A percentile compares a stretch with the other conserved stretches of the same genome.
phyloP scores from a whole-genome alignment of 2,113 vertebrate genomes.

The Pao palembangensis region DNA sequence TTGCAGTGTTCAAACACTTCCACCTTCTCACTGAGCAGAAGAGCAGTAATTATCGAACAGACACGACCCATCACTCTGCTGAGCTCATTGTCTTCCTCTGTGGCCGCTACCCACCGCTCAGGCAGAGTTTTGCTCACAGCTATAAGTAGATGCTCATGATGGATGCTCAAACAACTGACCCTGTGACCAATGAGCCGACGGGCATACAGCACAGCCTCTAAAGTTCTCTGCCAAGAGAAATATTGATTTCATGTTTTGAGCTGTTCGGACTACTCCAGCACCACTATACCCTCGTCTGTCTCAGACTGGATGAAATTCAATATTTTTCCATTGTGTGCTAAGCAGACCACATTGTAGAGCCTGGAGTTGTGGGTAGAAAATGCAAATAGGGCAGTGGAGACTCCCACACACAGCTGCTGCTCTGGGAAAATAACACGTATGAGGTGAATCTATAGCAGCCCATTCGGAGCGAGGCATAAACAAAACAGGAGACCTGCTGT shows the following conservation, averaged over 20 bases:
- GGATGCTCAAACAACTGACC: conserved; percentile 71
- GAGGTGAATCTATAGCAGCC: conserved; percentile 40
- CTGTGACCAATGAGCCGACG: conserved; percentile 60
- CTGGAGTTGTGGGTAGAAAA: conserved; percentile 53
- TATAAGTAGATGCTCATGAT: conserved; percentile 59
- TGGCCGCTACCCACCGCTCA: conserved; percentile 29
- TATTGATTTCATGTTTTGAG: conserved; percentile 75
- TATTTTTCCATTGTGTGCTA: conserved; percentile 60
- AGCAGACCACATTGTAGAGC: conserved; percentile 59
- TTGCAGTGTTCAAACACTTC: conserved; percentile 28
- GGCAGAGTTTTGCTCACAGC: conserved; percentile 48
- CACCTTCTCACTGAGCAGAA: conserved; percentile 26
- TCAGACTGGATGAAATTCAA: conserved; percentile 65
- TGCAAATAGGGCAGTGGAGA: conserved; percentile 42
- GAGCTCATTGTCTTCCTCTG: conserved; percentile 49
- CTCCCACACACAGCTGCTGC: conserved; percentile 63
- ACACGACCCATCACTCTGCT: conserved; percentile 39
- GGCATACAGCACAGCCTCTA: conserved; percentile 65
- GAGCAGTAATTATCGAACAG: conserved; percentile 58
- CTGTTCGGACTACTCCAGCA: conserved; percentile 44
- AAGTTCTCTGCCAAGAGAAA: conserved; percentile 72
- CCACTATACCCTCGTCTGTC: conserved; percentile 18
- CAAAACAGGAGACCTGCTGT: conserved; percentile 49
- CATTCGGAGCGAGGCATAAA: conserved; percentile 28
- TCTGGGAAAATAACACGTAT: conserved; percentile 39